Evolutionary conservation across 2,113 vertebrate species (phyloP), one percentile per base, ranked within the genome.

Genomic region (Eubucco bourcierii): DNA sequence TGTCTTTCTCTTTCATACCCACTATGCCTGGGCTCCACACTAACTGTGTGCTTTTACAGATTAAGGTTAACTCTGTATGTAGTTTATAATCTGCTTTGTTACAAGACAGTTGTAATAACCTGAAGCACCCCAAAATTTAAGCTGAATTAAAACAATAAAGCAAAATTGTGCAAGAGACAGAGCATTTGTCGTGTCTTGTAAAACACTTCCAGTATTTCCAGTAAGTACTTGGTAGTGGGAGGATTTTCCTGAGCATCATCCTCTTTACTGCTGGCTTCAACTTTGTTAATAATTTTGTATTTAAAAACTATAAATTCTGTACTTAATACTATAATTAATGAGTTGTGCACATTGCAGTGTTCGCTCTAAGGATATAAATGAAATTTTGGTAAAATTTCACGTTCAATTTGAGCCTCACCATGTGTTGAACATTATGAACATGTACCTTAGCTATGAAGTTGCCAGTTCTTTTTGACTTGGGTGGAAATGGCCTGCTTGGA

Each of bases 41-140:
- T 91, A 93, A 91, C 82, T 68, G 74, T 88, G 85, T 83, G 72
- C 33, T 90, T 91, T 86, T 88, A 70, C 68, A 93, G 82, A 95
- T 64, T 83, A 89, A 85, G 33, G 76, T 87, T 58, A 74, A 55
- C 91, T 87, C 72, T 44, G 8, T 31, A n/a, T 1, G 0, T 33
- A 59, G 27, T 70, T 89, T 82, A 82, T 76, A 70, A 75, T 60
- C 50, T 74, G 28, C 66, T 83, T 94, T 85, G 52, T 80, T 52
- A 52, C 23, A 90, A 34, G 34, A 39, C 28, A 74, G 58, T 12
- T 58, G 31, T 53, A 90, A 83, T 44, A 86, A 77, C 20, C 7
- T 60, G 39, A 80, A 83, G 25, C 47, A 88, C 53, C 76, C 50
- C 33, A 86, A 94, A 94, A 78, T 27, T 60, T 47, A 75, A 66